These are phyloP conservation scores for Limnephilus auricula DNA, from an alignment of 2,888 invertebrate genomes.

Conservation along the genomic window DNA sequence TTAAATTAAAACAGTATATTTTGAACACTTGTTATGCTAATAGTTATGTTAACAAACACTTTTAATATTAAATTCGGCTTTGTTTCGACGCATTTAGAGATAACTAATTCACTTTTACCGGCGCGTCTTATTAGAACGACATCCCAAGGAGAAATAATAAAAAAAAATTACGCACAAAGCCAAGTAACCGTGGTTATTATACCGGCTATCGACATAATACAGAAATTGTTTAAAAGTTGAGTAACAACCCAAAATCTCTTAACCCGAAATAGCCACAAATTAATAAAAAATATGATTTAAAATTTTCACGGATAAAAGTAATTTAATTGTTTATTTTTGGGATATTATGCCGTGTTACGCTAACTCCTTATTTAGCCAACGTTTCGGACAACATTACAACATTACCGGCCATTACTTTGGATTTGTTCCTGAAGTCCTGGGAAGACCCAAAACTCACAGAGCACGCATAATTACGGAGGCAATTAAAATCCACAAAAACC, in stretches of 20 bases:
- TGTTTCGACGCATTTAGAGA: not conserved
- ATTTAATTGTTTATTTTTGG: too few species aligned
- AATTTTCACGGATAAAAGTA: too few species aligned
- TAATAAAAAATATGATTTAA: too few species aligned
- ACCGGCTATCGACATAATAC: not conserved
- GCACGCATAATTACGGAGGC: too few species aligned
- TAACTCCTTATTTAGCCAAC: too few species aligned
- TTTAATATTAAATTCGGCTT: not conserved
- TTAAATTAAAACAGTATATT: not conserved
- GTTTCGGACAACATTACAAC: too few species aligned
- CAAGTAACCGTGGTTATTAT: not conserved
- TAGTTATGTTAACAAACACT: not conserved
- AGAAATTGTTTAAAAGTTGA: not conserved
- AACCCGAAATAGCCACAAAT: not conserved
- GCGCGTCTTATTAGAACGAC: not conserved
- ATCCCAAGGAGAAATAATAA: not conserved
- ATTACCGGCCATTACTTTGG: too few species aligned
- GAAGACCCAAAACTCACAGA: too few species aligned
- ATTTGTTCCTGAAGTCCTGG: too few species aligned
- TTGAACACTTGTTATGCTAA: not conserved
- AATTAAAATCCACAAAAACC: too few species aligned
- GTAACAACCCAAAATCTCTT: not conserved
- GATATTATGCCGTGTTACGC: too few species aligned
- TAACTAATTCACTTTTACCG: not conserved
- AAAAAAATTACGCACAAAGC: not conserved